Evolutionary conservation across 30 jellyfish, hydroid and myxozoan genomes (phyloP).

Genomic region (Aurelia aurita complex sp. Pacific): DNA sequence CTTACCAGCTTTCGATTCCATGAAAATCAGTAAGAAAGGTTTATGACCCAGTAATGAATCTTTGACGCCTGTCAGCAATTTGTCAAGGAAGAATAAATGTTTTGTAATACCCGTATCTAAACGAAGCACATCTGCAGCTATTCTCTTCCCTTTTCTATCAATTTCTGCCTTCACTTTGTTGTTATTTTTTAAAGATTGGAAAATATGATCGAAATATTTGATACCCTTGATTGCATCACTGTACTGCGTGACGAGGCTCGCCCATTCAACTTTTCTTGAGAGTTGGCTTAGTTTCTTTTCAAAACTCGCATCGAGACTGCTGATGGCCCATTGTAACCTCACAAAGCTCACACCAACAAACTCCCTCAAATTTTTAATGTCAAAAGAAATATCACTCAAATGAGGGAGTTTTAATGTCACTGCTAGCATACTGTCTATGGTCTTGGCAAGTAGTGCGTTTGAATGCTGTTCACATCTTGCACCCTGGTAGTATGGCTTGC

Average conservation of each 20-base stretch:
- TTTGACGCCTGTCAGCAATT: conserved; percentile 26
- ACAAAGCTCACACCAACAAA: conserved; percentile 27
- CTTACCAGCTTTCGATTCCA: conserved; percentile 12
- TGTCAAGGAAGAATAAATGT: conserved; percentile 8
- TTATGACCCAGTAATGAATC: conserved; percentile 15
- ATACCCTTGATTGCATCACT: conserved; percentile 1
- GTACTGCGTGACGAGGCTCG: conserved; percentile 9
- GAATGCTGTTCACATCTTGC: conserved; percentile 10
- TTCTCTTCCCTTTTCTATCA: conserved; percentile 12
- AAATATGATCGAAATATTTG: conserved; percentile 2
- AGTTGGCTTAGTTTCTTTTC: conserved; percentile 11
- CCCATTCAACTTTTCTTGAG: conserved; percentile 19
- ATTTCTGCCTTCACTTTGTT: neutral
- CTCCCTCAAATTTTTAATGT: conserved; percentile 37
- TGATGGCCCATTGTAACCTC: conserved; percentile 13
- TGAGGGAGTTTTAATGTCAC: conserved; percentile 29
- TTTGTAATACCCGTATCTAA: neutral
- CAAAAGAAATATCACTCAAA: conserved; percentile 33
- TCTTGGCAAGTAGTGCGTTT: conserved; percentile 14
- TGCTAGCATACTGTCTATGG: conserved; percentile 36
- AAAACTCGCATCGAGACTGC: conserved; percentile 25
- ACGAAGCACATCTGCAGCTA: conserved; percentile 30
- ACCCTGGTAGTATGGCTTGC: conserved; percentile 53
- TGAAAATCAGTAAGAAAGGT: conserved; percentile 31
- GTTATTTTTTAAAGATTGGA: conserved; percentile 10